phyloP scores from a whole-genome alignment of 2,888 invertebrate species.

The Oligia strigilis region DNA sequence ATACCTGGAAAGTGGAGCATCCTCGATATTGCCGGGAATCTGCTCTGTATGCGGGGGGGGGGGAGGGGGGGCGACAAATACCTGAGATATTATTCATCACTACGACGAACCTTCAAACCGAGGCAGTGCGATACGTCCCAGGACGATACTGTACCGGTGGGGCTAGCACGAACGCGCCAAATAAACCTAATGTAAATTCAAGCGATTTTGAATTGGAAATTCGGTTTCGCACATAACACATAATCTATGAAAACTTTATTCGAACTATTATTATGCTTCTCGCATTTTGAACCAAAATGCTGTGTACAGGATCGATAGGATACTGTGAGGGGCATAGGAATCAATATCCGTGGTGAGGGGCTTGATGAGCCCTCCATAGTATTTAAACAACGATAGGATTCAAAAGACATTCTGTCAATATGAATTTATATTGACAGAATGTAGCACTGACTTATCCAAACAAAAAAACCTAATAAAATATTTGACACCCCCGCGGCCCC shows the following conservation, averaged over 20 bases:
- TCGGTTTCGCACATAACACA: neutral
- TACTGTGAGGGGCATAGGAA: neutral
- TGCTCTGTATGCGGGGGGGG: neutral
- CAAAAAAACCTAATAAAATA: too few species aligned
- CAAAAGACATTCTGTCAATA: too few species aligned
- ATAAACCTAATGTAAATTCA: neutral
- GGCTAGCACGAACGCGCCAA: neutral
- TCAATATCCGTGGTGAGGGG: too few species aligned
- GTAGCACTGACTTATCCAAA: too few species aligned
- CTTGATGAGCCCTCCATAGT: too few species aligned
- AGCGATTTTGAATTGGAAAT: neutral
- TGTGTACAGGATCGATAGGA: neutral
- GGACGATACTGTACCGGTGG: neutral
- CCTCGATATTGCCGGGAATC: slow-evolving; percentile 23
- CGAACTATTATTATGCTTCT: too few species aligned
- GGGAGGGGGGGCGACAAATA: slow-evolving; percentile 21
- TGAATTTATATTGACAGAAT: too few species aligned
- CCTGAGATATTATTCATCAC: slow-evolving; percentile 48
- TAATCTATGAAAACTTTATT: too few species aligned
- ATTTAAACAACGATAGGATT: too few species aligned
- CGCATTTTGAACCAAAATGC: neutral
- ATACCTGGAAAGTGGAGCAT: slow-evolving; percentile 27
- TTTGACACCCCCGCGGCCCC: too few species aligned
- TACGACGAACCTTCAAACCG: slow-evolving; percentile 14
- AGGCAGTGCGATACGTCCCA: slow-evolving; percentile 31